A percentile compares a stretch with the other conserved stretches of the same genome.
phyloP scores from a whole-genome alignment of 35 echinoderm and acorn worm genomes.

The Apostichopus parvimensis region DNA sequence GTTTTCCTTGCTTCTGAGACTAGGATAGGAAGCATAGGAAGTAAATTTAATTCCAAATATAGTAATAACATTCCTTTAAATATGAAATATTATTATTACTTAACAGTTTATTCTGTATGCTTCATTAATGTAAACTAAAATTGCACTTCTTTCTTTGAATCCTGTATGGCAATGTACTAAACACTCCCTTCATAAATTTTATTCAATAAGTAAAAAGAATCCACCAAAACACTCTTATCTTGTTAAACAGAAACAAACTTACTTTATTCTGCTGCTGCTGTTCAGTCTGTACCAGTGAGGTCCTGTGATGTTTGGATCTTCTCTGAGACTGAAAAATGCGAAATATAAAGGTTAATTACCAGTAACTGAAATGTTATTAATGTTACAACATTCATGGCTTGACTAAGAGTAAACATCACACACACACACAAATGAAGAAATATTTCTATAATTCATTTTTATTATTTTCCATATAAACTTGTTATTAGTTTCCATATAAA shows the following conservation, averaged over 20 bases:
- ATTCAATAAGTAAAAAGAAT: not conserved
- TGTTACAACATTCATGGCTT: no score
- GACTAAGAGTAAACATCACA: no score
- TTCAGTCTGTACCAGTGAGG: not conserved
- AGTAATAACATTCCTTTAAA: no score
- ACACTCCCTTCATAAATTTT: not conserved
- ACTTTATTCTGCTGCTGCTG: not conserved
- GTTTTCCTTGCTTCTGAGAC: not conserved
- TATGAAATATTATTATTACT: no score
- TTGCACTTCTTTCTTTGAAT: not conserved
- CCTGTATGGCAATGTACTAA: not conserved
- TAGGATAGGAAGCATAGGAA: no score
- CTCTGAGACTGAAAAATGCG: not conserved
- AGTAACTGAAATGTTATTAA: no score
- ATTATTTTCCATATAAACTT: no score
- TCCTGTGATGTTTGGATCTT: not conserved
- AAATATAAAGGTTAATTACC: not conserved
- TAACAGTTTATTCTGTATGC: no score
- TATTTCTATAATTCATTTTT: no score
- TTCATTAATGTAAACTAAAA: not conserved
- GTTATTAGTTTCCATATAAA: no score
- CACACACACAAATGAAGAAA: no score
- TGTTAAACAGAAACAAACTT: not conserved
- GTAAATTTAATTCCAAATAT: no score
- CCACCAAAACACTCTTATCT: not conserved